Evolutionary conservation across 2,113 vertebrate species (phyloP).

Genomic region (Sitta europaea): DNA sequence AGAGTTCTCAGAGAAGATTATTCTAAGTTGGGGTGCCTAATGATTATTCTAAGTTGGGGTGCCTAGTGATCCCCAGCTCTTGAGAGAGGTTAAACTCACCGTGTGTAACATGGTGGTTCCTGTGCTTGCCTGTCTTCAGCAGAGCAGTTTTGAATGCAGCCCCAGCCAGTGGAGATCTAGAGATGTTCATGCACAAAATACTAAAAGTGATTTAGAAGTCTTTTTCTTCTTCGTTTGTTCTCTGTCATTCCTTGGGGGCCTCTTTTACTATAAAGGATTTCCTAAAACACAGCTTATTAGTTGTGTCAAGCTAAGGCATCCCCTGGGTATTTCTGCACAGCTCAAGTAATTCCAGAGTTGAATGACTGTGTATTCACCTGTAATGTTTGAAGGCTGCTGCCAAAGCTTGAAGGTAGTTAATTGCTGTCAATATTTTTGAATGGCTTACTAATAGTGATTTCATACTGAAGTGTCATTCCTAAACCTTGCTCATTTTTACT

Average conservation of each 20-base stretch:
- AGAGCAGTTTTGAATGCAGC: background rate
- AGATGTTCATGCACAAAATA: background rate
- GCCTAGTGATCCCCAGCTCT: too few species aligned
- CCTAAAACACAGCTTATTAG: constrained; percentile 66
- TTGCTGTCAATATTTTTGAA: constrained; percentile 69
- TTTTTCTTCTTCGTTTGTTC: constrained; percentile 1
- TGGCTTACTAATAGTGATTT: constrained; percentile 64
- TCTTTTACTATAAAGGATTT: constrained; percentile 13
- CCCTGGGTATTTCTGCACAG: constrained; percentile 70
- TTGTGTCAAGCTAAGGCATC: constrained; percentile 56
- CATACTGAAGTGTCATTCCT: constrained; percentile 55
- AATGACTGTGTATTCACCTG: constrained; percentile 60
- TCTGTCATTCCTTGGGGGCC: background rate
- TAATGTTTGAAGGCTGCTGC: constrained; percentile 64
- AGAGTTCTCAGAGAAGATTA: background rate
- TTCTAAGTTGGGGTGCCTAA: background rate
- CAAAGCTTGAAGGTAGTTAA: constrained; percentile 59
- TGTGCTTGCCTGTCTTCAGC: background rate
- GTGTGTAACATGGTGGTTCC: background rate
- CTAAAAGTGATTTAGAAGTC: background rate
- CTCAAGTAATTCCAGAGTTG: constrained; percentile 60
- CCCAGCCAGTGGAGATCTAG: background rate
- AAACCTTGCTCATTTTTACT: constrained; percentile 51
- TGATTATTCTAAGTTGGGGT: too few species aligned
- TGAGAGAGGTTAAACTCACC: background rate